These are phyloP conservation scores for Sebastes schlegelii DNA, from an alignment of 2,113 vertebrate genomes.

Conservation along the genomic window DNA sequence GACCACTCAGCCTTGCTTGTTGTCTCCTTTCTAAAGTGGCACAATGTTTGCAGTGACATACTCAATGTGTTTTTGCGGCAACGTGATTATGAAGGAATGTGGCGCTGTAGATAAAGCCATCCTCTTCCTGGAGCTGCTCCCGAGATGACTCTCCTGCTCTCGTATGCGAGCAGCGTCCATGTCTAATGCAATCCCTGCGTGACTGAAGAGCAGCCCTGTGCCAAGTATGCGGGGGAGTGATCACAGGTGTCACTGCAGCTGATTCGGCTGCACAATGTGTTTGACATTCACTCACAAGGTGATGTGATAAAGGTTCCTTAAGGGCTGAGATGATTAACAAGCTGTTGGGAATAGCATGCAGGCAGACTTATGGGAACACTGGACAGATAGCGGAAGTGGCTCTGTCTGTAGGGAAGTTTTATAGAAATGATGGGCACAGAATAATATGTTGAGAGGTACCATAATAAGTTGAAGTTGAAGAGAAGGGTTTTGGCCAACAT, in stretches of 20 bases:
- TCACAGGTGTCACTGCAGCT: slow-evolving; percentile 61
- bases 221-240: slow-evolving; percentile 53
- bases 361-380: neutral
- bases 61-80: slow-evolving; percentile 56
- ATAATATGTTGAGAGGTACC: neutral
- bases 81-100: slow-evolving; percentile 75
- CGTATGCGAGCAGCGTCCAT: slow-evolving; percentile 53
- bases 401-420: neutral
- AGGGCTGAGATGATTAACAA: slow-evolving; percentile 19
- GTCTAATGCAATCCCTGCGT: slow-evolving; percentile 63
- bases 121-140: slow-evolving; percentile 52
- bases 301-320: slow-evolving; percentile 33
- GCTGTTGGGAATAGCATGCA: slow-evolving; percentile 6
- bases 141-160: slow-evolving; percentile 52
- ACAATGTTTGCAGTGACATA: slow-evolving; percentile 46
- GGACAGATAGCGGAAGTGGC: neutral
- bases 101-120: slow-evolving; percentile 68
- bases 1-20: slow-evolving; percentile 36
- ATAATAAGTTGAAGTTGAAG: neutral
- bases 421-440: neutral
- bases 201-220: slow-evolving; percentile 52
- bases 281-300: slow-evolving; percentile 55
- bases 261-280: slow-evolving; percentile 39
- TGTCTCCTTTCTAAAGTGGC: slow-evolving; percentile 45
- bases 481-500: too few species aligned